Conservation (phyloP, 2,888 invertebrate species). For the Parasteatoda lunata region DNA sequence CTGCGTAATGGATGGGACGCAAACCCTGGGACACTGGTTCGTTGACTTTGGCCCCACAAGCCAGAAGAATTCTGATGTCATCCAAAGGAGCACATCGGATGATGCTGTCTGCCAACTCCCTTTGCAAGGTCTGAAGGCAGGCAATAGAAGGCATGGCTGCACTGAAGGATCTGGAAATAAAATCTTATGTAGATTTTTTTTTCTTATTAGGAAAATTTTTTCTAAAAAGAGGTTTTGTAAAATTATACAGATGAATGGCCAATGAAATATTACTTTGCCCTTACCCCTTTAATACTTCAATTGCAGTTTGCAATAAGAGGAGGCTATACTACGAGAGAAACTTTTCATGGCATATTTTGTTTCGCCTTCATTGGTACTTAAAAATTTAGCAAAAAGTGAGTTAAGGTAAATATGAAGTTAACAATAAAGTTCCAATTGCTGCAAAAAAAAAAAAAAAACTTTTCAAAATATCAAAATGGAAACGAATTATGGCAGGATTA, state of each 20-base stretch:
- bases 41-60: slow-evolving; percentile 84
- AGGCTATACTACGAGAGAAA: not conserved
- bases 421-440: no score
- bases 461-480: no score
- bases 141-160: slow-evolving; percentile 70
- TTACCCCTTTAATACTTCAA: not conserved
- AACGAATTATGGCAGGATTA: no score
- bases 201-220: not conserved
- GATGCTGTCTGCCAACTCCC: slow-evolving; percentile 92
- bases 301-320: not conserved
- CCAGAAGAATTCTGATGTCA: slow-evolving; percentile 88
- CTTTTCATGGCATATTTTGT: not conserved
- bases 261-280: not conserved
- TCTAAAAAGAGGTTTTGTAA: not conserved
- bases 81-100: slow-evolving; percentile 89
- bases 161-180: not conserved
- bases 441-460: no score
- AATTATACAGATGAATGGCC: not conserved
- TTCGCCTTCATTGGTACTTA: no score
- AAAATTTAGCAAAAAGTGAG: no score
- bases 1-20: slow-evolving; percentile 92
- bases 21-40: slow-evolving; percentile 79
- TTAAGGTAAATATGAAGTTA: no score
- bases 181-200: not conserved
- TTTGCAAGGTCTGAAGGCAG: slow-evolving; percentile 78